These are phyloP conservation scores for Drosophila willistoni DNA, from an alignment of 1,140 invertebrate species.

Conservation along the genomic window DNA sequence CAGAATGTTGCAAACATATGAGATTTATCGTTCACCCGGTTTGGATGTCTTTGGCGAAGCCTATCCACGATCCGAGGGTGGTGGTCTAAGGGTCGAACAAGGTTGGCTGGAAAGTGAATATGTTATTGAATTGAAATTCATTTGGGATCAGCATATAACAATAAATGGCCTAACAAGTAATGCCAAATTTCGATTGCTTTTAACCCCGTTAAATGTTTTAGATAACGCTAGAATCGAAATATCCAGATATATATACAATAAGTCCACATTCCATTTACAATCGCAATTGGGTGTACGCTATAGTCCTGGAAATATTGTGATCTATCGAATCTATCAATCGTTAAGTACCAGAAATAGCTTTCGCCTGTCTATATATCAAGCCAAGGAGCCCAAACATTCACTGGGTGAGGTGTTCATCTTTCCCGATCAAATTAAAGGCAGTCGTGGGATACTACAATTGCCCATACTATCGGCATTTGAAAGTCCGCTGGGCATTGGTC, in stretches of 20 bases:
- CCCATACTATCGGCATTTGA: constrained; percentile 58
- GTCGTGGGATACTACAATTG: constrained; percentile 89
- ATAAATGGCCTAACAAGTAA: constrained; percentile 11
- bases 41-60: constrained; percentile 86
- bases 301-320: constrained; percentile 41
- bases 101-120: constrained; percentile 89
- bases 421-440: constrained; percentile 83
- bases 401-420: constrained; percentile 92
- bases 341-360: constrained; percentile 49
- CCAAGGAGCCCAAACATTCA: constrained; percentile 12
- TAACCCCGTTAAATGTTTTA: constrained; percentile 48
- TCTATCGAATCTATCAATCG: constrained; percentile 64
- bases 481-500: constrained; percentile 69
- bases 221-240: constrained; percentile 61
- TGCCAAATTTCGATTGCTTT: constrained; percentile 42
- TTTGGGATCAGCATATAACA: constrained; percentile 60
- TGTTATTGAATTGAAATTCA: constrained; percentile 92
- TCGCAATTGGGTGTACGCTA: constrained; percentile 48
- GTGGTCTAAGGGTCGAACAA: constrained; percentile 86
- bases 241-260: constrained; percentile 56
- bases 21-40: constrained; percentile 82
- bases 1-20: constrained; percentile 75
- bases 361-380: constrained; percentile 43
- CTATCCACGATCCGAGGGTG: constrained; percentile 84
- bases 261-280: constrained; percentile 54